Evolutionary conservation across 2,888 invertebrate species (phyloP), one percentile per base, ranked within the genome.

Genomic region (Netelia fuscicornis): DNA sequence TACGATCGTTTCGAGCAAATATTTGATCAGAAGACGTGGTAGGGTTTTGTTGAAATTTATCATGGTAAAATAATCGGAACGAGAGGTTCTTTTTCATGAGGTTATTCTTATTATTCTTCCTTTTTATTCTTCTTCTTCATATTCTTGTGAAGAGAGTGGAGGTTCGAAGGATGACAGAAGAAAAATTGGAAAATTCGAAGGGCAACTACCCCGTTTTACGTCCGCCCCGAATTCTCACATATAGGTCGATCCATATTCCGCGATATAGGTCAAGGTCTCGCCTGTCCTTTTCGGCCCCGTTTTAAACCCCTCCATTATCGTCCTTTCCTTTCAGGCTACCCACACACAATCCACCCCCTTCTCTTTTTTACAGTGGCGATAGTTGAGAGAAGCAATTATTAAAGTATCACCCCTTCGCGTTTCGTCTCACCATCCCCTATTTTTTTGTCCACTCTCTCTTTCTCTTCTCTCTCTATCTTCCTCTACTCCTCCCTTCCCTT

Each of bases 201-300:
- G 58, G 74, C 75, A 60, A 52, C 60, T 52, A 80, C 54, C 67
- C 71, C 52, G 25, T 60, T 65, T 54, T 67, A 42, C 23, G 56
- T 52, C 70, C 68, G 42, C 78, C 78, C 37, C 84, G 17, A 84
- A 84, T 84, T 84, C 80, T 60, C 30, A 42, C 84, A 74, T 77
- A 81, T 84, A 81, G 81, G 81, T 84, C 78, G 68, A 77, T 81
- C 79, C 75, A 77, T 82, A 81, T 81, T 70, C 81, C 81, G 52
- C 70, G 58, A 82, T 81, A 85, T 85, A 37, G 85, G 85, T 79
- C 85, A 85, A 85, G 85, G 85, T 79, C 70, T 56, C n/a, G 62
- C 77, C 62, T 42, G 76, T 71, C 54, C 77, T 54, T 84, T 80
- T 74, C 64, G 78, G 71, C 58, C 52, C 48, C 48, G 42, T 70